A percentile compares a stretch with the other conserved stretches of the same genome.
Evolutionary conservation across 1,140 invertebrate species (phyloP).

Genomic region (Aphis gossypii): DNA sequence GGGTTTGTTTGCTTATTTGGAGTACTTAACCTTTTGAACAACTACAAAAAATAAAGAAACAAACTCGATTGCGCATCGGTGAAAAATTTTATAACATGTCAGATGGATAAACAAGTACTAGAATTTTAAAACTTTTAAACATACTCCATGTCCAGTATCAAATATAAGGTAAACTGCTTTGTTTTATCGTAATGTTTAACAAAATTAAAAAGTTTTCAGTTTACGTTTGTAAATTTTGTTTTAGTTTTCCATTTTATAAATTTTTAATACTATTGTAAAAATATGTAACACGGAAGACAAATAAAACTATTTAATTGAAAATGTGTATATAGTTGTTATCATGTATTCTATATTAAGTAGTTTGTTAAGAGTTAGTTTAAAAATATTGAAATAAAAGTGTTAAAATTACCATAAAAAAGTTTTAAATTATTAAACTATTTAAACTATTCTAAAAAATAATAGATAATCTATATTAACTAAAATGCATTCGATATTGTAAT

Average conservation of each 20-base stretch:
- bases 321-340: background rate
- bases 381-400: background rate
- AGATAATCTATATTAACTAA: background rate
- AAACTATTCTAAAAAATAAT: background rate
- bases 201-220: background rate
- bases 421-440: background rate
- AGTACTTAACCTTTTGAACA: background rate
- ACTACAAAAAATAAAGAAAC: background rate
- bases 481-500: rapidly evolving
- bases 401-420: background rate
- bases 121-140: background rate
- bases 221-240: background rate
- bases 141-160: background rate
- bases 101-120: background rate
- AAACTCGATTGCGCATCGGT: background rate
- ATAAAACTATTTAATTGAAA: background rate
- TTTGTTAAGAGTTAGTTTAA: background rate
- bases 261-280: background rate
- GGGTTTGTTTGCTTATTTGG: no score
- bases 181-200: background rate
- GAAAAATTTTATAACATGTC: background rate
- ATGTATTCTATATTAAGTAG: background rate
- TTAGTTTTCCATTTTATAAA: background rate
- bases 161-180: background rate
- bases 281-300: background rate